Conservation (phyloP, 2,113 vertebrate species). For the Menura novaehollandiae region DNA sequence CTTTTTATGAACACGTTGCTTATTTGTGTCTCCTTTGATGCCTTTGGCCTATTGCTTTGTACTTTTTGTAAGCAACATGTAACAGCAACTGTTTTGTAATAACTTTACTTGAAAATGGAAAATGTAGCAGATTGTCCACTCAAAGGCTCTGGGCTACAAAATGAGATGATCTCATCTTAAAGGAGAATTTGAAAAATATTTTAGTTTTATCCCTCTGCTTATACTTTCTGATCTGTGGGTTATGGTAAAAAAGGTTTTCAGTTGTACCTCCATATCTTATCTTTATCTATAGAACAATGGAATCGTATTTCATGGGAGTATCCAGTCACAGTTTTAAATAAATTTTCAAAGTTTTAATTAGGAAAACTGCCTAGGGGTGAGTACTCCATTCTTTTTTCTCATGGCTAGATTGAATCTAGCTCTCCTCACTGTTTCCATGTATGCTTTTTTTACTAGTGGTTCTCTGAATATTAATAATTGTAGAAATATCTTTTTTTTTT, state of each 20-base stretch:
- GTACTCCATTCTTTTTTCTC: not conserved
- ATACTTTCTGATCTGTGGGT: not conserved
- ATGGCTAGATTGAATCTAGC: not conserved
- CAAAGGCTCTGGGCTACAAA: not conserved
- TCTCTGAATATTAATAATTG: not conserved
- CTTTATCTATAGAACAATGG: not conserved
- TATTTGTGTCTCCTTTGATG: not conserved
- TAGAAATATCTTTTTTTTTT: not conserved
- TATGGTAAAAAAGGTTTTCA: not conserved
- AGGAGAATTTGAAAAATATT: not conserved
- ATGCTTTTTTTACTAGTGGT: not conserved
- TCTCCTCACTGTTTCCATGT: not conserved
- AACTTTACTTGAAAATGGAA: not conserved
- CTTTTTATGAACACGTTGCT: not conserved
- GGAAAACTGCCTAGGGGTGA: not conserved
- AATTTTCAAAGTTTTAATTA: not conserved
- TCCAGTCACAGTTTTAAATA: not conserved
- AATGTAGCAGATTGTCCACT: not conserved
- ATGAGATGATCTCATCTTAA: not conserved
- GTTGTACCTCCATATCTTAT: not conserved
- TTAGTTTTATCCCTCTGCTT: not conserved
- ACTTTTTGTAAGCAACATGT: not conserved
- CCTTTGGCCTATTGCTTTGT: not conserved
- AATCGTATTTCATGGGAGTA: not conserved
- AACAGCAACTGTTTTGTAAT: not conserved